These are phyloP conservation scores for Stenodema calcarata DNA, from an alignment of 2,888 invertebrate species.

Conservation along the genomic window DNA sequence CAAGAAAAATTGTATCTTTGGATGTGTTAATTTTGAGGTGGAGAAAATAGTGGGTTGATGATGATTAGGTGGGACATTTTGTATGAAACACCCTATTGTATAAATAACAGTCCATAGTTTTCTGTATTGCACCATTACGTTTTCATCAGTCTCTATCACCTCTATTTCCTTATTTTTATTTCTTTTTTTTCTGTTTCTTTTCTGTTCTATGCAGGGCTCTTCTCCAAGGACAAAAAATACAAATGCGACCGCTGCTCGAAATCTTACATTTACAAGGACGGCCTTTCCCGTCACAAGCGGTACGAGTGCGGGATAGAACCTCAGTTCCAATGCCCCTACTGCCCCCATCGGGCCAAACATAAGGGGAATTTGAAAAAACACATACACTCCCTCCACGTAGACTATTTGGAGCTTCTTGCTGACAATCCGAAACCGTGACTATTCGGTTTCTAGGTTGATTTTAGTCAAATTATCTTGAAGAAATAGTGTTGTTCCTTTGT, in stretches of 20 bases:
- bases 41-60: no score
- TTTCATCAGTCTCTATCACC: not conserved
- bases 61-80: no score
- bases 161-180: not conserved
- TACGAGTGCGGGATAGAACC: conserved; percentile 58
- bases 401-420: conserved; percentile 55
- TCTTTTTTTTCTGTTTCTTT: conserved; percentile 1
- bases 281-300: conserved; percentile 48
- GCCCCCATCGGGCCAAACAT: conserved; percentile 62
- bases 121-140: no score
- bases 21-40: no score
- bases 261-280: conserved; percentile 49
- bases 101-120: no score
- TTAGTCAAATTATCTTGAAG: not conserved
- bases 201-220: not conserved
- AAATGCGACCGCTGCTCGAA: conserved; percentile 44
- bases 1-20: no score
- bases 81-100: no score
- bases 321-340: conserved; percentile 62
- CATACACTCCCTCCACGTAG: conserved; percentile 58
- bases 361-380: conserved; percentile 63
- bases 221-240: conserved; percentile 10
- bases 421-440: not conserved
- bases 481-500: not conserved
- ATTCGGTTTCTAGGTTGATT: not conserved